phyloP scores from a whole-genome alignment of 2,797 vertebrate species.

The Tapera naevia region DNA sequence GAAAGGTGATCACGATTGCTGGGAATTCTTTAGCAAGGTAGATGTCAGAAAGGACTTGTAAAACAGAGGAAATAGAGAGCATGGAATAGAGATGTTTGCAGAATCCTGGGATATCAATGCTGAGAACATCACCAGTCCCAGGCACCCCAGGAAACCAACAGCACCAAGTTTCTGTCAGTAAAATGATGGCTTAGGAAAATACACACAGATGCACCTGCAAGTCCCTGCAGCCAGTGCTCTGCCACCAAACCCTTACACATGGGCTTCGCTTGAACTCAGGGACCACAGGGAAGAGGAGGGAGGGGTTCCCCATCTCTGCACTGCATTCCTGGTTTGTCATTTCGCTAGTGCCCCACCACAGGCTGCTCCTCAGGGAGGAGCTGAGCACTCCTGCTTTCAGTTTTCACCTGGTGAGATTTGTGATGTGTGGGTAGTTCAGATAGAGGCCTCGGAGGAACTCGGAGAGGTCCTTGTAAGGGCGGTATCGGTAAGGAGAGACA shows the following conservation, averaged over 20 bases:
- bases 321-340: fast-evolving
- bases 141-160: not conserved
- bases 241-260: fast-evolving
- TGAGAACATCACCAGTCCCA: not conserved
- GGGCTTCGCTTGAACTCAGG: not conserved
- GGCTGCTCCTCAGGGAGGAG: not conserved
- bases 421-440: slow-evolving; percentile 92
- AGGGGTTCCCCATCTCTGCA: not conserved
- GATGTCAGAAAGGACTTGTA: not conserved
- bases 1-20: not conserved
- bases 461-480: slow-evolving; percentile 85
- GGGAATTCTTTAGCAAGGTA: not conserved
- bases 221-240: not conserved
- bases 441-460: slow-evolving; percentile 86
- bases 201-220: fast-evolving
- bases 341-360: not conserved
- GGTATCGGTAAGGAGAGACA: slow-evolving; percentile 85
- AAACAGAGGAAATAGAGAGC: not conserved
- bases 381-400: not conserved
- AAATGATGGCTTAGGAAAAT: not conserved
- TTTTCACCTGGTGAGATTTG: slow-evolving; percentile 81
- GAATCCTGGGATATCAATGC: not conserved
- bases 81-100: not conserved
- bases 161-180: not conserved
- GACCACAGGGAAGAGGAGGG: not conserved